Evolutionary conservation across 1,140 invertebrate genomes (phyloP).

Genomic region (Eubasilissa regina): DNA sequence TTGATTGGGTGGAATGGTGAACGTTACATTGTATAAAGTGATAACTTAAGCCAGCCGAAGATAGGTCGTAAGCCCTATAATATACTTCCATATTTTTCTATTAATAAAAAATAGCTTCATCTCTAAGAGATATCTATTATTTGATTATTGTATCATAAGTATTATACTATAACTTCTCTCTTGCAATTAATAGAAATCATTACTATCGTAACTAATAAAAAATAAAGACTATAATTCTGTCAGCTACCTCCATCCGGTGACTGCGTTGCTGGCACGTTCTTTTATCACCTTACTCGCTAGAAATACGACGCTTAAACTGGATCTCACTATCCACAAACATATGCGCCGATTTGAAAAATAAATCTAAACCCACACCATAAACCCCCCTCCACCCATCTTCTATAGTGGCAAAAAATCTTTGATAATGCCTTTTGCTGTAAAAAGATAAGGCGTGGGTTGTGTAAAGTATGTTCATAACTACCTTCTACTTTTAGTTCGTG

Average conservation of each 20-base stretch:
- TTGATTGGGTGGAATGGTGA: no score
- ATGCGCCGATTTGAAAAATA: slow-evolving; percentile 1
- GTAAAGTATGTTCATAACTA: neutral
- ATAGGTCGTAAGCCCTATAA: no score
- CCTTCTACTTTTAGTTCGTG: no score
- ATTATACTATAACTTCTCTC: neutral
- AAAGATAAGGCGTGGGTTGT: neutral
- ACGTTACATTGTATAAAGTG: no score
- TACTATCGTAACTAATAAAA: neutral
- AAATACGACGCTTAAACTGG: slow-evolving; percentile 21
- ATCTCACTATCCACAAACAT: neutral
- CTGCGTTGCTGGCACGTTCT: slow-evolving; percentile 13
- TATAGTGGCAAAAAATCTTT: neutral
- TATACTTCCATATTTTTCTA: no score
- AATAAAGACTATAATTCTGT: neutral
- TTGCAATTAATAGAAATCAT: no score
- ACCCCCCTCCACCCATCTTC: neutral
- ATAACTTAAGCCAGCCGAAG: no score
- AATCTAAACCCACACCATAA: neutral
- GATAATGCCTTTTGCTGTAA: neutral
- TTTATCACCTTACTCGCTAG: slow-evolving; percentile 27
- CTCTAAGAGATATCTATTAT: neutral
- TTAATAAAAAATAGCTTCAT: neutral
- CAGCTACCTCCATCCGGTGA: neutral
- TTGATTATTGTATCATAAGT: neutral